Conservation (phyloP, 2,888 invertebrate species). For the Monopis laevigella region DNA sequence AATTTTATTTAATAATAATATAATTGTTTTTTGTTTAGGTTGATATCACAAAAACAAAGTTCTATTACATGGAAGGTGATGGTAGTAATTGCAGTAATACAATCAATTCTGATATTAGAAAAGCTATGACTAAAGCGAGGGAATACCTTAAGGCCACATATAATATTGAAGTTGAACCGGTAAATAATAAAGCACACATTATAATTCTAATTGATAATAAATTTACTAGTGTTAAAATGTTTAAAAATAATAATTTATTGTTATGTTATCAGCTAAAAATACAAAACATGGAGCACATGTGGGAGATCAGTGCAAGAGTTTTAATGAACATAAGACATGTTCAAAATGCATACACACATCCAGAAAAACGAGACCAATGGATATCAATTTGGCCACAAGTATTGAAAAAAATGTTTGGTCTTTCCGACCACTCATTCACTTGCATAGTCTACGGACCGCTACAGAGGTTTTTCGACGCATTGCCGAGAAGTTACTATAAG, state of each 20-base stretch:
- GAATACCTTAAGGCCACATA: conserved; percentile 61
- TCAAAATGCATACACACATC: conserved; percentile 71
- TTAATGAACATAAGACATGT: conserved; percentile 71
- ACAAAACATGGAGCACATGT: conserved; percentile 70
- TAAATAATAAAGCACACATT: conserved; percentile 26
- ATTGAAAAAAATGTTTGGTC: conserved; percentile 69
- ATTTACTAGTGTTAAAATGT: too few species aligned
- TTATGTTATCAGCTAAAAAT: conserved; percentile 61
- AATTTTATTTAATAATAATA: too few species aligned
- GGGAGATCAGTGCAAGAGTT: conserved; percentile 69
- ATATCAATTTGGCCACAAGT: conserved; percentile 71
- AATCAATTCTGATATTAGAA: conserved; percentile 68
- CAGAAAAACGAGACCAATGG: conserved; percentile 69
- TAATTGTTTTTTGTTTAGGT: conserved; percentile 52
- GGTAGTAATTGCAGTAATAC: conserved; percentile 70
- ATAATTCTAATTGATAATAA: too few species aligned
- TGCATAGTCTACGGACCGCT: conserved; percentile 71
- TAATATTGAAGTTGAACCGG: conserved; percentile 66
- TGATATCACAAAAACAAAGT: conserved; percentile 70
- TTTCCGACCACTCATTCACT: conserved; percentile 73
- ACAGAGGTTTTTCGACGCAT: conserved; percentile 67
- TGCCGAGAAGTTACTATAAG: conserved; percentile 65
- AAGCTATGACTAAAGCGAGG: conserved; percentile 63
- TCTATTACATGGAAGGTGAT: conserved; percentile 85
- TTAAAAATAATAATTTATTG: background rate